These are phyloP conservation scores for Yponomeuta sedellus DNA, from an alignment of 2,888 invertebrate genomes.

Conservation along the genomic window DNA sequence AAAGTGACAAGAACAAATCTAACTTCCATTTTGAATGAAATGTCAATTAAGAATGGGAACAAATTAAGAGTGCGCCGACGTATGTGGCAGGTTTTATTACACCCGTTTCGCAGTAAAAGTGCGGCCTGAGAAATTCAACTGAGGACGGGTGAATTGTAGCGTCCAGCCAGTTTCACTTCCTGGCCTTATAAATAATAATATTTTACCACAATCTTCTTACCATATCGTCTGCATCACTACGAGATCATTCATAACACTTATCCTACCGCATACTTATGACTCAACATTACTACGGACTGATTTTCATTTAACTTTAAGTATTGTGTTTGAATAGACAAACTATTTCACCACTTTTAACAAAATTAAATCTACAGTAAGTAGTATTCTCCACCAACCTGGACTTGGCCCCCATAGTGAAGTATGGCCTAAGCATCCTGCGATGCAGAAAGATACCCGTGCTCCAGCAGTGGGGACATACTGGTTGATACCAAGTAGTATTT, in stretches of 20 bases:
- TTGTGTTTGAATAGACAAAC: no score
- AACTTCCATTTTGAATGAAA: slow-evolving; percentile 7
- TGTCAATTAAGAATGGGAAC: slow-evolving; percentile 12
- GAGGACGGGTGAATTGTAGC: neutral
- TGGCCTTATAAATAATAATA: slow-evolving; percentile 23
- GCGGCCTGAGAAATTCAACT: slow-evolving; percentile 11
- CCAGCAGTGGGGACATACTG: no score
- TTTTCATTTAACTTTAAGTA: no score
- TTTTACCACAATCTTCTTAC: neutral
- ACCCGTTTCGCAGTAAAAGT: slow-evolving; percentile 16
- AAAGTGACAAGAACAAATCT: slow-evolving; percentile 6
- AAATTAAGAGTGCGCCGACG: slow-evolving; percentile 7
- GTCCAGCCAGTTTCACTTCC: slow-evolving; percentile 45
- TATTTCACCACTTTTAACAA: no score
- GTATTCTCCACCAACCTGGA: no score
- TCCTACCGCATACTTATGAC: neutral
- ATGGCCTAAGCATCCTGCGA: no score
- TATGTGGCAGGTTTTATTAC: slow-evolving; percentile 4
- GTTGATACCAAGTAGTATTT: no score
- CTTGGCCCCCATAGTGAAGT: no score
- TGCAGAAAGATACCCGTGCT: no score
- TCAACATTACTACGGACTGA: no score
- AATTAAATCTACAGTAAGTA: no score
- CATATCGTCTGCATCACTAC: neutral
- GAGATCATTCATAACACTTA: neutral